Evolutionary conservation across 2,797 vertebrate species (phyloP).

Genomic region (Sternotherus odoratus): DNA sequence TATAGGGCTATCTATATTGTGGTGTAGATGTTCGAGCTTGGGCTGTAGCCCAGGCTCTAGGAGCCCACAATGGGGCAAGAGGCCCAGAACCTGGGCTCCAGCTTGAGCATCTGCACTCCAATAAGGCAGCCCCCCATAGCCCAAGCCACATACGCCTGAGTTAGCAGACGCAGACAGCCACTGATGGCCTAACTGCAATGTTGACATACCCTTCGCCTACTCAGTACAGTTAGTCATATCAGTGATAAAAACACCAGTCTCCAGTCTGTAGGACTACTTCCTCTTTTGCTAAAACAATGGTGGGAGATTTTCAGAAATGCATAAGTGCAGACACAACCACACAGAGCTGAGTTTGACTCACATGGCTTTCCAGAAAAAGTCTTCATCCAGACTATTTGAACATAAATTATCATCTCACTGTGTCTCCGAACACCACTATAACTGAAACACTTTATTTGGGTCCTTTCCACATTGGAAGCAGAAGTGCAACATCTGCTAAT

Average conservation of each 20-base stretch:
- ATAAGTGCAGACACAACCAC: not conserved
- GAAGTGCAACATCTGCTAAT: not conserved
- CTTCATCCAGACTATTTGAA: not conserved
- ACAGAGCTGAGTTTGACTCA: not conserved
- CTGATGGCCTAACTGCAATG: not conserved
- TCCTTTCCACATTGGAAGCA: not conserved
- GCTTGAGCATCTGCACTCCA: not conserved
- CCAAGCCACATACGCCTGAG: not conserved
- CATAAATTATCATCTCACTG: not conserved
- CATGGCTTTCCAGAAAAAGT: not conserved
- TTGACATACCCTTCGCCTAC: not conserved
- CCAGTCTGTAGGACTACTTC: not conserved
- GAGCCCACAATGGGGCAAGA: not conserved
- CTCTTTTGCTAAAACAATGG: not conserved
- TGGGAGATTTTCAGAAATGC: not conserved
- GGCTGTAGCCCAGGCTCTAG: not conserved
- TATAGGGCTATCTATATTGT: not conserved
- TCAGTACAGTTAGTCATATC: not conserved
- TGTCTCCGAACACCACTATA: not conserved
- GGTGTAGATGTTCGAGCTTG: not conserved
- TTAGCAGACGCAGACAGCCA: not conserved
- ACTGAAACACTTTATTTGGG: not conserved
- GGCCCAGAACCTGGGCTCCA: not conserved
- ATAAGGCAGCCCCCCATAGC: not conserved
- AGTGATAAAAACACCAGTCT: not conserved